Base-by-base conservation (phyloP, 2,113 vertebrate genomes). In the Amphilophus citrinellus region DNA sequence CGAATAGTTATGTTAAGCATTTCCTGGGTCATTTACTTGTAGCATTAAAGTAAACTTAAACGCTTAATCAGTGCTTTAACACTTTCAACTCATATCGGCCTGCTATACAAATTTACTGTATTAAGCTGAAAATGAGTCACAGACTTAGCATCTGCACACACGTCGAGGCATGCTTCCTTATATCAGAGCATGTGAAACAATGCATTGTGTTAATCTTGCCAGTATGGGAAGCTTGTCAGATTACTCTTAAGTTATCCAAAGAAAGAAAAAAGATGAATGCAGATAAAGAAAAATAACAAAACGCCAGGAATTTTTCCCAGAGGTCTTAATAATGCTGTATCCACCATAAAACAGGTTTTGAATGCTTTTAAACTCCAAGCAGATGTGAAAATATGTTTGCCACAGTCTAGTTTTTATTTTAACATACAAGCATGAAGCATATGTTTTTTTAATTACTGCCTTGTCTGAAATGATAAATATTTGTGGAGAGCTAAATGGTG, bases 61-160 rank as follows among this genome's bases (percentile, higher is more conserved):
- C n/a, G 27, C 27, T 73, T 53, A 18, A 53, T 62, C n/a, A 62
- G 42, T 7, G 82, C 57, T 76, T 42, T 61, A 61, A 65, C 44
- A 30, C 24, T 62, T 84, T 58, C 84, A 24, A 35, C 35, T 30
- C 50, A 58, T 68, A 39, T 10, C 11, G 18, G 18, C 66, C 7
- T 11, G 4, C 61, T 50, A 27, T 61, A 59, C 30, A 63, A 73
- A 27, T 86, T 81, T 18, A 75, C 47, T 61, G 44, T 47, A 75
- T 37, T 82, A 24, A 79, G 63, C 53, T 27, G 32, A 76, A 63
- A 86, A 59, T 84, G 86, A 88, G 65, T 88, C 81, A 88, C 22
- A 24, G 44, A 86, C 57, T 83, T 75, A 60, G 42, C 32, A 84
- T 79, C 61, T 53, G 62, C 73, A 86, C 73, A 61, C 44, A n/a